Base-by-base conservation (phyloP, 2,888 invertebrate genomes). In the Sceliomorpha sp. region DNA sequence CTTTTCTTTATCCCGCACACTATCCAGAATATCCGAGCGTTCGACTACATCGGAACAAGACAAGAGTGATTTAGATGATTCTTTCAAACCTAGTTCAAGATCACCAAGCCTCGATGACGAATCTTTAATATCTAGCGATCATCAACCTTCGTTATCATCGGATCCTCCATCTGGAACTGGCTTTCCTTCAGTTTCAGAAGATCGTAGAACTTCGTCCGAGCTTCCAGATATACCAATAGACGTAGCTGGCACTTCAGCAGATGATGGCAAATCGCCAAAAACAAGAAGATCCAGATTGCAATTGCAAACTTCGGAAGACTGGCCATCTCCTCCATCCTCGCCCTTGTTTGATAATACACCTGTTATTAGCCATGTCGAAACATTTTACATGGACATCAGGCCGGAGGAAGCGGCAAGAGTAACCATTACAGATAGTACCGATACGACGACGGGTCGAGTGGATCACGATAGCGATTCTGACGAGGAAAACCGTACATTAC, bases 1-100 rank as follows among this genome's bases (percentile, higher is more conserved):
- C 36, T 95, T 94, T 88, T 92, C 93, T 0, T 83, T 94, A 13
- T 93, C 93, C 0, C 91, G 96, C 34, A 96, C 96, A 0, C 89
- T 96, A 17, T 96, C 96, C 0, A 90, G 96, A 69, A 96, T 96
- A 82, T 96, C 96, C 0, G 96, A 96, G 88, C 91, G 96, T 34
- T 96, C 96, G 74, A 96, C 96, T 6, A 95, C 95, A 7, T 96
- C 96, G 0, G 96, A 96, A 84, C 96, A 96, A 86, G 90, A 90
- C 64, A 94, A 95, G 1, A 95, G 95, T 81, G 93, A 95, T 67
- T 93, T 95, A 79, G 95, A 95, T 84, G 95, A 96, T 89, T 94
- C 95, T 0, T 95, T 95, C 20, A 96, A 95, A 88, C 95, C 94
- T 1, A 95, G 95, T 68, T 95, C 95, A 1, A 92, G 95, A 67